Conservation (phyloP, 2,888 invertebrate species). For the Furcula furcula region DNA sequence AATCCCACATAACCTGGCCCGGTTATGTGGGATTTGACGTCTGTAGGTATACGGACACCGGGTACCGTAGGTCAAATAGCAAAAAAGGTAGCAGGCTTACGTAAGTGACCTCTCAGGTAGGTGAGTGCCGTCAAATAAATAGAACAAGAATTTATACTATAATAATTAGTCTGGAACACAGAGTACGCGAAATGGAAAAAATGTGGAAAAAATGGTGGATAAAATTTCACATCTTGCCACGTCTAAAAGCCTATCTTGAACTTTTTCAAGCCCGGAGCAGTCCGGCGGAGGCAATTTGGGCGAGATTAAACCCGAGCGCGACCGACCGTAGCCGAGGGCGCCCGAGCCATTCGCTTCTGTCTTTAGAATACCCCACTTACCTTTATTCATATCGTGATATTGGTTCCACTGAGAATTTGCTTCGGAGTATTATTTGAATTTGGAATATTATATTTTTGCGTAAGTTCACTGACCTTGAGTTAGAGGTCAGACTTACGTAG, state of each 20-base stretch:
- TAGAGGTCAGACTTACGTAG: no score
- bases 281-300: constrained; percentile 47
- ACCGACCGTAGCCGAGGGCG: constrained; percentile 37
- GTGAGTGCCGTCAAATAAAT: no score
- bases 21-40: no score
- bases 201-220: constrained; percentile 40
- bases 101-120: no score
- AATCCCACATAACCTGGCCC: no score
- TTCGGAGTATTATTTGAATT: constrained; percentile 38
- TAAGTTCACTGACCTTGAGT: no score
- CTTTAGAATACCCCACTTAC: constrained; percentile 33
- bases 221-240: constrained; percentile 37
- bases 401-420: constrained; percentile 31
- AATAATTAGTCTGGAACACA: constrained; percentile 27
- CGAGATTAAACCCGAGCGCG: constrained; percentile 50
- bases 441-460: constrained; percentile 29
- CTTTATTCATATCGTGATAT: constrained; percentile 44
- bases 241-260: constrained; percentile 38
- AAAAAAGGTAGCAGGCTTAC: no score
- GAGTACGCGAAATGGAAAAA: constrained; percentile 12
- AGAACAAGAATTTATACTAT: no score
- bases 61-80: no score
- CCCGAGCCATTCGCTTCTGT: constrained; percentile 32
- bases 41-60: no score
- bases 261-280: constrained; percentile 34